These are phyloP conservation scores for Sarcophaga rosellei DNA, from an alignment of 2,888 invertebrate species.

Conservation along the genomic window DNA sequence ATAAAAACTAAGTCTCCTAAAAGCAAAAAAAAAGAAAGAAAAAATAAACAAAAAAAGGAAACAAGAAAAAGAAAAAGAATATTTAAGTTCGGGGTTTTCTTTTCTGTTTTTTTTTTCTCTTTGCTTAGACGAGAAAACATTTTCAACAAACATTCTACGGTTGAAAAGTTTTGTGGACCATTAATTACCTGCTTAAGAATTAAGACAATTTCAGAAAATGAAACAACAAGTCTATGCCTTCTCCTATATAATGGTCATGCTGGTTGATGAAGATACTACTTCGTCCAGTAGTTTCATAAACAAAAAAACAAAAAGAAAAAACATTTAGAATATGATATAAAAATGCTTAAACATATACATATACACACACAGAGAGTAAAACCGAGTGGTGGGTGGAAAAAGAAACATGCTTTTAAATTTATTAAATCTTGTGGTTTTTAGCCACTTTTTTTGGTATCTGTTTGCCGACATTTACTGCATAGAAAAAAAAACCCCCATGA, in stretches of 20 bases:
- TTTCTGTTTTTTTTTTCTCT: background rate
- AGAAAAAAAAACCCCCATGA: background rate
- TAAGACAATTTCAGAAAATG: background rate
- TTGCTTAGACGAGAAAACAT: background rate
- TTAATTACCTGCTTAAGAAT: conserved; percentile 38
- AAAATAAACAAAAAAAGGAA: background rate
- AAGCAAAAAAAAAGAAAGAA: no score
- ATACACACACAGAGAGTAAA: background rate
- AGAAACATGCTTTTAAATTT: conserved; percentile 60
- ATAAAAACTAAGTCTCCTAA: no score
- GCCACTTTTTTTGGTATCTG: conserved; percentile 2
- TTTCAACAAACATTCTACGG: background rate
- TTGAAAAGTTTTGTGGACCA: conserved; percentile 11
- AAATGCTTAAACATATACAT: background rate
- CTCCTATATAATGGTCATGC: background rate
- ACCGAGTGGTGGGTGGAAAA: background rate
- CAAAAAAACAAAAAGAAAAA: background rate
- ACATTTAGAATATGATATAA: background rate
- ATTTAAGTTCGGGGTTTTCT: background rate
- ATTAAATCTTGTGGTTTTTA: conserved; percentile 55
- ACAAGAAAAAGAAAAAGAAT: background rate
- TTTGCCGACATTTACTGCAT: background rate
- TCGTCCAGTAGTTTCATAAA: background rate
- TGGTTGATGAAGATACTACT: background rate
- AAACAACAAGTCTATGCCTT: background rate